These are phyloP conservation scores for Lypha dubia DNA, from an alignment of 2,888 invertebrate species.

Conservation along the genomic window DNA sequence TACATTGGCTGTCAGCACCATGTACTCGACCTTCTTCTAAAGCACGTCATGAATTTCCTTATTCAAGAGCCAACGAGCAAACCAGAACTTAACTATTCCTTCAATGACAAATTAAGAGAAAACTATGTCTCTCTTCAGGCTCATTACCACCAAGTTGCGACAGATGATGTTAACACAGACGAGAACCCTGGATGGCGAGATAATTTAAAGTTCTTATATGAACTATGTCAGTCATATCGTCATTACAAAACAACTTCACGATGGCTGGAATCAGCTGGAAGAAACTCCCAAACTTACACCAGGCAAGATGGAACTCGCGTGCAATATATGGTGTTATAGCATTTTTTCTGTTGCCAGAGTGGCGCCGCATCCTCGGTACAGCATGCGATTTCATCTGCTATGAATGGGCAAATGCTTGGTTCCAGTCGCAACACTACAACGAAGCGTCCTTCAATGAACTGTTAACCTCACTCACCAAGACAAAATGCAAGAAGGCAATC, in stretches of 20 bases:
- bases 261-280: slow-evolving; percentile 5
- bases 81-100: not conserved
- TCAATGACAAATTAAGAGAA: too few species aligned
- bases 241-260: slow-evolving; percentile 1
- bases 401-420: not conserved
- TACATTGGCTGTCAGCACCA: slow-evolving; percentile 13
- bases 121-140: slow-evolving; percentile 27
- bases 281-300: slow-evolving; percentile 8
- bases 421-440: not conserved
- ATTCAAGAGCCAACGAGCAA: slow-evolving; percentile 16
- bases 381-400: slow-evolving; percentile 1
- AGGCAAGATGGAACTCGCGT: slow-evolving; percentile 21
- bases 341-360: slow-evolving; percentile 26
- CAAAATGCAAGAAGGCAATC: slow-evolving; percentile 21
- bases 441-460: slow-evolving; percentile 21
- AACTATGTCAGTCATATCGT: slow-evolving; percentile 24
- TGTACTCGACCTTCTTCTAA: slow-evolving; percentile 21
- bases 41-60: slow-evolving; percentile 11
- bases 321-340: slow-evolving; percentile 6
- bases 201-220: slow-evolving; percentile 14
- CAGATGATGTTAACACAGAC: slow-evolving; percentile 20
- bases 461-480: slow-evolving; percentile 11
- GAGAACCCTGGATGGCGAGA: slow-evolving; percentile 15
- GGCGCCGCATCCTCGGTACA: not conserved
- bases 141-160: slow-evolving; percentile 16